Base-by-base conservation (phyloP, 2,797 vertebrate genomes). In the Tangara arthus region DNA sequence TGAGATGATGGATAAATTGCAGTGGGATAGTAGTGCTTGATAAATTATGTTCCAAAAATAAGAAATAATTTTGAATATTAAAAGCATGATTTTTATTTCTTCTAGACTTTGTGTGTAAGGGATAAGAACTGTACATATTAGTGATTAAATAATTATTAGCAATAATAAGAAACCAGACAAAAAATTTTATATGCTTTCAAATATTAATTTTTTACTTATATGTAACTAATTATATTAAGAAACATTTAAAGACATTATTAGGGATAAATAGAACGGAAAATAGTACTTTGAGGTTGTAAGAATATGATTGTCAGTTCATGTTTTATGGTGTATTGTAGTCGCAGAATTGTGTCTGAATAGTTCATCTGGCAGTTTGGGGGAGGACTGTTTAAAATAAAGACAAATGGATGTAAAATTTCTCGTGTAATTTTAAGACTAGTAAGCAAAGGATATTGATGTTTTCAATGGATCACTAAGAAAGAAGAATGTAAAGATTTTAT, bases 321-420 rank as follows among this genome's bases (percentile, higher is more conserved):
- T 46, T 55, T 8, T 59, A 0, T 22, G 41, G 12, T 60, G 12
- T 64, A 19, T 18, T 4, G 1, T 59, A 39, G n/a, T 71, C 4
- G 20, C 1, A 1, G 57, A 81, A 52, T 37, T 68, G 14, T 71
- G 21, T 53, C 69, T 71, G 34, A 78, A 10, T 50, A 59, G 23
- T 47, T 88, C 10, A 32, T 81, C 28, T 81, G 37, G 5, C 20
- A 55, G 4, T 72, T 80, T 65, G 17, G 16, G 6, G 6, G 18
- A 39, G 8, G 3, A 1, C 4, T 70, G 24, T 18, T 87, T 86
- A 66, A 56, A 55, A 21, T 55, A n/a, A 49, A 73, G 44, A 28
- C 39, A 85, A 76, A 30, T 52, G 6, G 21, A 11, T 56, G n/a
- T 60, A 37, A 81, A 70, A 41, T 64, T 52, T 59, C 8, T 23